phyloP scores from a whole-genome alignment of 2,888 invertebrate species.

The Synergus gifuensis region DNA sequence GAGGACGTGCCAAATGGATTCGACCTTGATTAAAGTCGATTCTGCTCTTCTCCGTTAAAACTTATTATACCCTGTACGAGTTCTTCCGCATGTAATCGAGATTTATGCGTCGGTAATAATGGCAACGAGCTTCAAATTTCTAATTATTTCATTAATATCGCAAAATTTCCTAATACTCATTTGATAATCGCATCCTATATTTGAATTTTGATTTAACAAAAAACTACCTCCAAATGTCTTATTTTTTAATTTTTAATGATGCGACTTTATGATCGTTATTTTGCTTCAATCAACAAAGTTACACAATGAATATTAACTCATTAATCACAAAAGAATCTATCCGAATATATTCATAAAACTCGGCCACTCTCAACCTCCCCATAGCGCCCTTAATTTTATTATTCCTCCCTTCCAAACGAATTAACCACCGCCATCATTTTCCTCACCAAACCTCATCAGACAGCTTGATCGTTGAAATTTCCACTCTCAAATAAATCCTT shows the following conservation, averaged over 20 bases:
- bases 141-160: slow-evolving; percentile 5
- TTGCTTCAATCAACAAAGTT: too few relatives aligned
- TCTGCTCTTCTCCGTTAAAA: slow-evolving; percentile 39
- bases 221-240: too few relatives aligned
- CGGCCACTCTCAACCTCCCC: background rate
- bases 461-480: slow-evolving; percentile 28
- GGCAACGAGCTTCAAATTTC: slow-evolving; percentile 32
- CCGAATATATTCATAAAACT: slow-evolving; percentile 1
- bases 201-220: too few relatives aligned
- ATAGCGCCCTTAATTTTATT: slow-evolving; percentile 25
- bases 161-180: background rate
- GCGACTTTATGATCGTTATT: too few relatives aligned
- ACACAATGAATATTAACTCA: too few relatives aligned
- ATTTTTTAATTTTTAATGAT: too few relatives aligned
- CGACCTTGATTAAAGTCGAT: slow-evolving; percentile 59
- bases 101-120: slow-evolving; percentile 38
- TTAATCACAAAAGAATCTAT: too few relatives aligned
- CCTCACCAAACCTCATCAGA: slow-evolving; percentile 21
- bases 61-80: slow-evolving; percentile 28
- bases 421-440: slow-evolving; percentile 33
- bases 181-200: background rate
- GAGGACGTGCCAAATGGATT: slow-evolving; percentile 49
- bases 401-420: slow-evolving; percentile 30
- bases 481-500: slow-evolving; percentile 22
- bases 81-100: slow-evolving; percentile 38